Percentiles rank a stretch among this genome's conserved stretches.
These are phyloP conservation scores for Eurytoma californica DNA, from an alignment of 2,888 invertebrate species.

Conservation along the genomic window DNA sequence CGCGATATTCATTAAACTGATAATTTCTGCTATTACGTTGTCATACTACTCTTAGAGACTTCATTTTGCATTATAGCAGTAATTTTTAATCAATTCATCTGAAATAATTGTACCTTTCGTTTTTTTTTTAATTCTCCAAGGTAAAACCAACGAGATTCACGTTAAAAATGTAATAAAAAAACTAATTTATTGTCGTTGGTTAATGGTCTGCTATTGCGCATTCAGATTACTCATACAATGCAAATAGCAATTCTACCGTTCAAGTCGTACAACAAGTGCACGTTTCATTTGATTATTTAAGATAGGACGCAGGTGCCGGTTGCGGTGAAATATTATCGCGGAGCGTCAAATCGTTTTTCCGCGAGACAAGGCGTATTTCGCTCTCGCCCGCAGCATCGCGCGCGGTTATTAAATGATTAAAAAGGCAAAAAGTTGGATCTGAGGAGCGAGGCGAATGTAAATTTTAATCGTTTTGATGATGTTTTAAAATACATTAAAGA, in stretches of 20 bases:
- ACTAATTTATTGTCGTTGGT: slow-evolving; percentile 7
- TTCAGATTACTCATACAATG: not conserved
- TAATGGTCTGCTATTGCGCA: not conserved
- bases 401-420: slow-evolving; percentile 27
- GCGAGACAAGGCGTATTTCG: not conserved
- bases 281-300: slow-evolving; percentile 26
- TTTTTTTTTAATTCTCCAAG: too few relatives aligned
- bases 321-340: slow-evolving; percentile 10
- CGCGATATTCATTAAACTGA: too few relatives aligned
- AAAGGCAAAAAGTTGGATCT: slow-evolving; percentile 25
- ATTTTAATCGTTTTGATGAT: slow-evolving; percentile 42
- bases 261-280: slow-evolving; percentile 17
- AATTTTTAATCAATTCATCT: too few relatives aligned
- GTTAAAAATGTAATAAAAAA: not conserved
- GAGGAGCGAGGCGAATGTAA: slow-evolving; percentile 33
- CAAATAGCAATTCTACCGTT: slow-evolving; percentile 1
- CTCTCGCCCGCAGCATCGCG: not conserved
- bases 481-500: slow-evolving; percentile 45
- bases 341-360: slow-evolving; percentile 12
- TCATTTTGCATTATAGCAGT: too few relatives aligned
- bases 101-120: too few relatives aligned
- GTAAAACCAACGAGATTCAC: too few relatives aligned
- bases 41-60: too few relatives aligned
- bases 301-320: not conserved
- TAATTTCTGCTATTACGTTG: too few relatives aligned